These are phyloP conservation scores for Eucera pruinosa DNA, from an alignment of 2,888 invertebrate genomes.

Conservation along the genomic window DNA sequence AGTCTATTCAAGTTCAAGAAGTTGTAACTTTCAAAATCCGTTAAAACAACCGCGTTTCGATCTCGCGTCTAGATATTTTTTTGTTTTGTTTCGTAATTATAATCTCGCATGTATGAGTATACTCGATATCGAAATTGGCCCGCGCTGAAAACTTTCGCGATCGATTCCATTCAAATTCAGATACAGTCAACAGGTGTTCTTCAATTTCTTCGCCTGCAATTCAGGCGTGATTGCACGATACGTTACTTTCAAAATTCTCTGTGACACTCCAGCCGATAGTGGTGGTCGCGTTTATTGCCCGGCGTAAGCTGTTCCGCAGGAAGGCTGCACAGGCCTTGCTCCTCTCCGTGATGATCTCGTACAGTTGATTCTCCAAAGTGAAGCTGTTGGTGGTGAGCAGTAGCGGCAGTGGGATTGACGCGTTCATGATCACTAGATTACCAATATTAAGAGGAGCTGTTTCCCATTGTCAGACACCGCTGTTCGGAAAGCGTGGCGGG, in stretches of 20 bases:
- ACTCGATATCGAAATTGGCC: not conserved
- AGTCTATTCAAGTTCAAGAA: not conserved
- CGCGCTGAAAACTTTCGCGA: conserved; percentile 6
- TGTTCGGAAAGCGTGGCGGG: conserved; percentile 91
- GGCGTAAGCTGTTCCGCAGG: conserved; percentile 87
- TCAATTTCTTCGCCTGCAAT: not conserved
- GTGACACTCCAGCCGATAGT: conserved; percentile 57
- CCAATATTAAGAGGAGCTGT: conserved; percentile 86
- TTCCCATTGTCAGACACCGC: conserved; percentile 93
- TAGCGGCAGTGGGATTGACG: conserved; percentile 82
- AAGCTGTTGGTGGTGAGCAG: conserved; percentile 78
- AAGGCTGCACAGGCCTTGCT: conserved; percentile 89
- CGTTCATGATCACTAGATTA: conserved; percentile 84
- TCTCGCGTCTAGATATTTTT: not conserved
- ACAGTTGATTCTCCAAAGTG: conserved; percentile 78
- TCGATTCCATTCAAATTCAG: not conserved
- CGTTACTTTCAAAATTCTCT: conserved; percentile 58
- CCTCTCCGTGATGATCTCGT: conserved; percentile 85
- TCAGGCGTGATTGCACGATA: conserved; percentile 45
- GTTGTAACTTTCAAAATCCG: not conserved
- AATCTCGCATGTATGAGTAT: no score
- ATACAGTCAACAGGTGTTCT: conserved; percentile 1
- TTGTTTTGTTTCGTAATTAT: no score
- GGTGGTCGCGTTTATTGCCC: conserved; percentile 65
- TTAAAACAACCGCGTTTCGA: not conserved